Percentiles rank a stretch among this genome's conserved stretches.
Conservation (phyloP, 2,113 vertebrate genomes). For the Litocranius walleri region DNA sequence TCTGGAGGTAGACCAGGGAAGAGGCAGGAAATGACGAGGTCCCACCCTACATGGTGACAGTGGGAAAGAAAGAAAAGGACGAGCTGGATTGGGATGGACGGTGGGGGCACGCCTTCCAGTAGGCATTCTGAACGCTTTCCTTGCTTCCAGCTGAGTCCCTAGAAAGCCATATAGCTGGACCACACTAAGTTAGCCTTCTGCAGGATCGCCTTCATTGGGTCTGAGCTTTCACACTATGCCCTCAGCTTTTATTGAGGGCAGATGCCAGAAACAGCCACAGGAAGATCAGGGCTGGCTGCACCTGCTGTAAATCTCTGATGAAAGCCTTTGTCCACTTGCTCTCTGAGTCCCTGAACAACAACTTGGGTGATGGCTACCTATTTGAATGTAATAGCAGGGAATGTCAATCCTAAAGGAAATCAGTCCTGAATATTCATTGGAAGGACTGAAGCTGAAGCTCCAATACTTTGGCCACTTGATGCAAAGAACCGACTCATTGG, state of each 20-base stretch:
- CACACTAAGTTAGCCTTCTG: background rate
- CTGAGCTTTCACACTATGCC: background rate
- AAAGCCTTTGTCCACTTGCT: background rate
- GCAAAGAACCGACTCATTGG: background rate
- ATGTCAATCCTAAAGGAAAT: background rate
- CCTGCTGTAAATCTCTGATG: background rate
- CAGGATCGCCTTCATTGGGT: constrained; percentile 2
- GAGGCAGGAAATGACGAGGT: background rate
- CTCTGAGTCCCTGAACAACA: background rate
- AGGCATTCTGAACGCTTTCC: background rate
- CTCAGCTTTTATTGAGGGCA: constrained; percentile 52
- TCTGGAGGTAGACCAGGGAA: background rate
- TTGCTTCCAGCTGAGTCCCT: constrained; percentile 4
- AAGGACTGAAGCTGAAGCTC: background rate
- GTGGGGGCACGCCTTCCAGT: background rate
- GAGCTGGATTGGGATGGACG: background rate
- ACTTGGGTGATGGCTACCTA: background rate
- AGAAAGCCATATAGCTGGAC: background rate
- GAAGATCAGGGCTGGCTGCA: background rate
- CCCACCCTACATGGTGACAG: background rate
- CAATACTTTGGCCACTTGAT: background rate
- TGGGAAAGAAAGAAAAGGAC: background rate
- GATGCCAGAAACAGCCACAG: background rate
- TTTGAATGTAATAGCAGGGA: background rate
- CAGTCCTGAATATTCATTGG: background rate